A percentile compares a stretch with the other conserved stretches of the same genome.
phyloP scores from a whole-genome alignment of 2,113 vertebrate genomes.

The Cyprinodon variegatus region DNA sequence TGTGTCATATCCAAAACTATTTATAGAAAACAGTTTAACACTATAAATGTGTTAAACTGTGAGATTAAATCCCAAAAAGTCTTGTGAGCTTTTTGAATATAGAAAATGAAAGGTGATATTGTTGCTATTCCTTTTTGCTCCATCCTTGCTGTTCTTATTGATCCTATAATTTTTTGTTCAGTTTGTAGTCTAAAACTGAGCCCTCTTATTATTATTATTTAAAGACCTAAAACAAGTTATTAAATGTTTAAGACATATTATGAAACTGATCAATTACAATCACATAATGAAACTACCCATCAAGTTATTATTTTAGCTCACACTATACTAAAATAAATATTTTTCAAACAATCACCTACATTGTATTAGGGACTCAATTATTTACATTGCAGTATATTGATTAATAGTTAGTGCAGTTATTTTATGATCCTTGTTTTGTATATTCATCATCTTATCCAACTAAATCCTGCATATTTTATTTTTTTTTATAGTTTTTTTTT shows the following conservation, averaged over 20 bases:
- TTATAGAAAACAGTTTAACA: constrained; percentile 1
- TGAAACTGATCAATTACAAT: too few relatives aligned
- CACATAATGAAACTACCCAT: too few relatives aligned
- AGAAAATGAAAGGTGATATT: constrained; percentile 72
- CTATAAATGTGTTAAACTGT: constrained; percentile 59
- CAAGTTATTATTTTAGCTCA: too few relatives aligned
- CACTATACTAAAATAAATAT: too few relatives aligned
- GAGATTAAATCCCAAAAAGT: constrained; percentile 55
- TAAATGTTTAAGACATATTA: background rate
- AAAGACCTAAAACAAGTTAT: background rate
- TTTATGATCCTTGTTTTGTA: too few relatives aligned
- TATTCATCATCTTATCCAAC: too few relatives aligned
- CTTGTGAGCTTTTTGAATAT: constrained; percentile 73
- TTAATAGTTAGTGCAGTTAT: too few relatives aligned
- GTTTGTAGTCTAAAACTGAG: constrained; percentile 8
- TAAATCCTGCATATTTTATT: too few relatives aligned
- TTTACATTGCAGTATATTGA: too few relatives aligned
- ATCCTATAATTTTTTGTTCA: constrained; percentile 39
- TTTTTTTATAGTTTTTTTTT: too few relatives aligned
- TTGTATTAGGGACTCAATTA: too few relatives aligned
- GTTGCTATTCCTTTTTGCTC: constrained; percentile 69
- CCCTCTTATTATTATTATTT: background rate
- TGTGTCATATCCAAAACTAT: constrained; percentile 52
- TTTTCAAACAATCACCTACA: too few relatives aligned
- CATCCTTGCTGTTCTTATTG: constrained; percentile 49